These are phyloP conservation scores for Epistrophe eligans DNA, from an alignment of 2,888 invertebrate genomes.

Conservation along the genomic window DNA sequence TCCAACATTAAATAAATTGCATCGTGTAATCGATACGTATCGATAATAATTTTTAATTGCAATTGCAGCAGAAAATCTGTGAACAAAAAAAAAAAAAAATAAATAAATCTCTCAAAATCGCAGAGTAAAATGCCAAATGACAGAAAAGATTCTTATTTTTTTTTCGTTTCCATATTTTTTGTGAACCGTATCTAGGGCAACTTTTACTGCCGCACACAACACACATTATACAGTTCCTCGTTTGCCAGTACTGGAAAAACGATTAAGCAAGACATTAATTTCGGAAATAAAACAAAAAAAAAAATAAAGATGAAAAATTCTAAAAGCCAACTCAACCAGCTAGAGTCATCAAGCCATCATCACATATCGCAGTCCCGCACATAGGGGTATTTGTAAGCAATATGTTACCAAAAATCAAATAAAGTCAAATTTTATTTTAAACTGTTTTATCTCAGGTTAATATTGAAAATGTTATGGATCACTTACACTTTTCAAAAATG, in stretches of 20 bases:
- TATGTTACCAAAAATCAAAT: not conserved
- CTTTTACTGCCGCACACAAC: conserved; percentile 60
- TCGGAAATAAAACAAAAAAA: conserved; percentile 50
- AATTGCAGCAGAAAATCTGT: conserved; percentile 39
- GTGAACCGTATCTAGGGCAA: conserved; percentile 72
- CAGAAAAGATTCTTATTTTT: conserved; percentile 29
- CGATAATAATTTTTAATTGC: conserved; percentile 61
- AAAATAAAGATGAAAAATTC: conserved; percentile 39
- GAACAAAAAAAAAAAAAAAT: not conserved
- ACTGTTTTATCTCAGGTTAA: no score
- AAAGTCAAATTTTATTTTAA: no score
- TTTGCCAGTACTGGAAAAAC: conserved; percentile 69
- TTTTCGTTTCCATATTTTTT: conserved; percentile 40
- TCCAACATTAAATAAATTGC: conserved; percentile 45
- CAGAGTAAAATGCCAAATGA: conserved; percentile 11
- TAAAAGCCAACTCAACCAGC: conserved; percentile 51
- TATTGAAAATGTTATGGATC: no score
- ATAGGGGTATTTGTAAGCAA: not conserved
- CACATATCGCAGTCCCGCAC: not conserved
- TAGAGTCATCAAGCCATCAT: conserved; percentile 33
- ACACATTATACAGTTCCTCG: conserved; percentile 57
- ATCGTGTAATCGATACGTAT: conserved; percentile 68
- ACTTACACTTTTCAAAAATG: no score
- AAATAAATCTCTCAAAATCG: conserved; percentile 1
- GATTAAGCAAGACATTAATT: conserved; percentile 73